phyloP scores from a whole-genome alignment of 2,113 vertebrate genomes.

The Vanacampus margaritifer region DNA sequence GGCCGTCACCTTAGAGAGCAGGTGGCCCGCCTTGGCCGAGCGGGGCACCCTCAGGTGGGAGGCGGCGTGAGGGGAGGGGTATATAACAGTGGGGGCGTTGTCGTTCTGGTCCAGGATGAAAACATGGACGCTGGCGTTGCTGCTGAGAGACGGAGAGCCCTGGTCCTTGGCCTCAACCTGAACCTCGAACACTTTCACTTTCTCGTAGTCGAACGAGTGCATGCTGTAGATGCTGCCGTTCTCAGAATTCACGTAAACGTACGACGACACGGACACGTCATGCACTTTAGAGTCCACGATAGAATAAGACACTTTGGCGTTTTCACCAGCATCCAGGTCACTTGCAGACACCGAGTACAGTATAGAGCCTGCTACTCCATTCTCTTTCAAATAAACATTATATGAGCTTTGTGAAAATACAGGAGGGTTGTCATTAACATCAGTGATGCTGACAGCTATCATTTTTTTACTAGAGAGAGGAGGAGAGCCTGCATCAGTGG shows the following conservation, averaged over 20 bases:
- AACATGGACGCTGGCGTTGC: slow-evolving; percentile 71
- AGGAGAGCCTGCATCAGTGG: slow-evolving; percentile 75
- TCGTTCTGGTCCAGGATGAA: slow-evolving; percentile 79
- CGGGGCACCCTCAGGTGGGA: slow-evolving; percentile 74
- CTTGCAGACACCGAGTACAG: slow-evolving; percentile 63
- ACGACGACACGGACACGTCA: slow-evolving; percentile 73
- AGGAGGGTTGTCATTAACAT: slow-evolving; percentile 79
- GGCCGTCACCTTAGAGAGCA: slow-evolving; percentile 85
- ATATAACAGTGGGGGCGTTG: slow-evolving; percentile 77
- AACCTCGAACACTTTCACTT: slow-evolving; percentile 78
- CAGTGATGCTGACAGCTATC: slow-evolving; percentile 70
- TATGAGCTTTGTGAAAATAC: slow-evolving; percentile 63
- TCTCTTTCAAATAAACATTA: slow-evolving; percentile 57
- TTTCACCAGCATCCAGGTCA: slow-evolving; percentile 74
- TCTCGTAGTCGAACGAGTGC: slow-evolving; percentile 80
- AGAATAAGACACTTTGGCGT: slow-evolving; percentile 74
- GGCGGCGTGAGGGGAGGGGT: slow-evolving; percentile 65
- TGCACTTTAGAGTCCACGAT: slow-evolving; percentile 70
- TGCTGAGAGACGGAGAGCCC: slow-evolving; percentile 74
- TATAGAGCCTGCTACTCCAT: slow-evolving; percentile 42
- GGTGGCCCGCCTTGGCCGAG: slow-evolving; percentile 76
- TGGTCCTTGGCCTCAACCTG: slow-evolving; percentile 76
- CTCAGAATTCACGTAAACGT: slow-evolving; percentile 65
- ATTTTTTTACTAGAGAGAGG: slow-evolving; percentile 67
- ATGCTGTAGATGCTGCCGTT: slow-evolving; percentile 79